phyloP scores from a whole-genome alignment of 2,888 invertebrate genomes.

The Acronicta alni region DNA sequence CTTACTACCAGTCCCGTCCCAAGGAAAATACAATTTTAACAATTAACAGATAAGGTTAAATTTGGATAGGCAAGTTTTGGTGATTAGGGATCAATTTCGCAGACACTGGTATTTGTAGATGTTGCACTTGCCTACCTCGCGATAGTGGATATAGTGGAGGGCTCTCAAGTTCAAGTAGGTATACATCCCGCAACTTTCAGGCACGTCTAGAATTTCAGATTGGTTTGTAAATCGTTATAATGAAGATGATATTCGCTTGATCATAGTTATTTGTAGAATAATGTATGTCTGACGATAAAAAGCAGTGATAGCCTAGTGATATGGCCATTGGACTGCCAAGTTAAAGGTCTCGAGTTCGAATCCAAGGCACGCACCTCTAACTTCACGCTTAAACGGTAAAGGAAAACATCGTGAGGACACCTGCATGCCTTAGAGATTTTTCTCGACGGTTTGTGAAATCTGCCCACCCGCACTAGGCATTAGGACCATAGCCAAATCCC shows the following conservation, averaged over 20 bases:
- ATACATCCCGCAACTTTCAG: conserved; percentile 68
- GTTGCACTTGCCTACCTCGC: conserved; percentile 71
- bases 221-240: conserved; percentile 52
- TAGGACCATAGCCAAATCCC: too few species aligned
- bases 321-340: too few species aligned
- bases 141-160: conserved; percentile 73
- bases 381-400: too few species aligned
- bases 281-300: too few species aligned
- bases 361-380: too few species aligned
- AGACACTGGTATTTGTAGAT: conserved; percentile 59
- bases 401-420: too few species aligned
- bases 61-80: background rate
- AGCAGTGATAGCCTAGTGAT: too few species aligned
- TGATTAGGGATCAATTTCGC: conserved; percentile 55
- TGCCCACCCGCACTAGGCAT: too few species aligned
- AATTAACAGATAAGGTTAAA: conserved; percentile 15
- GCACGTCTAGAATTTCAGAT: conserved; percentile 56
- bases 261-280: conserved; percentile 7
- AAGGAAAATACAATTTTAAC: conserved; percentile 38
- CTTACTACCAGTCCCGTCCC: conserved; percentile 19
- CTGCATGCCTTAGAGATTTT: too few species aligned
- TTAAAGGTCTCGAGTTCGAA: too few species aligned
- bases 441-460: too few species aligned
- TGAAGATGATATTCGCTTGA: conserved; percentile 45
- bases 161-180: conserved; percentile 67